Percentiles rank a stretch among this genome's conserved stretches.
Conservation (phyloP, 2,888 invertebrate species). For the Alitta virens region DNA sequence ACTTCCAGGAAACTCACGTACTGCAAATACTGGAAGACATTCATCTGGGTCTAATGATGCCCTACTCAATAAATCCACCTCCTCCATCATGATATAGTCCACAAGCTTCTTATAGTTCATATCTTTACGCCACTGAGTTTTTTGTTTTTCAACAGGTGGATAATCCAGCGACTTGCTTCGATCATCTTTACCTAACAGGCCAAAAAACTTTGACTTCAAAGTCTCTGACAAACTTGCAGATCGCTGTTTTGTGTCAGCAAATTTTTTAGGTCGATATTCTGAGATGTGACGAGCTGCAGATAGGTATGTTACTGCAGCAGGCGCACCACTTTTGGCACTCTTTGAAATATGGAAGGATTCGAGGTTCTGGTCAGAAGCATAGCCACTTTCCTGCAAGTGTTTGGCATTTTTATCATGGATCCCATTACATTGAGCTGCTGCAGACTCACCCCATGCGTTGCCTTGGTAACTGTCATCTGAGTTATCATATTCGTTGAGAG, state of each 20-base stretch:
- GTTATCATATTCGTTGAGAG: too few relatives aligned
- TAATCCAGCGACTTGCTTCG: background rate
- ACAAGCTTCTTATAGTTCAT: conserved; percentile 18
- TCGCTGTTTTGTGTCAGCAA: background rate
- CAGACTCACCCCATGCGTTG: too few relatives aligned
- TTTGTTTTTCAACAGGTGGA: background rate
- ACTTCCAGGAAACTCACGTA: conserved; percentile 27
- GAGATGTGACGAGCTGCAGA: too few relatives aligned
- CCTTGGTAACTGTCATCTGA: too few relatives aligned
- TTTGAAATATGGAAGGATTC: too few relatives aligned
- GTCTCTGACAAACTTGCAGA: background rate
- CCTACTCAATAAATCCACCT: background rate
- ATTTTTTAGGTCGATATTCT: too few relatives aligned
- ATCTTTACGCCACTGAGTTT: conserved; percentile 3
- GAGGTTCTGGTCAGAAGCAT: too few relatives aligned
- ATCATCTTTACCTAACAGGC: background rate
- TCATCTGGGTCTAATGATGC: background rate
- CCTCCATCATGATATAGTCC: conserved; percentile 18
- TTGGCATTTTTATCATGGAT: too few relatives aligned
- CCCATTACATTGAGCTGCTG: too few relatives aligned
- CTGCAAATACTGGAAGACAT: conserved; percentile 18
- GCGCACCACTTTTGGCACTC: too few relatives aligned
- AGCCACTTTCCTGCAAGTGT: too few relatives aligned
- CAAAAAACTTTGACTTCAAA: background rate
- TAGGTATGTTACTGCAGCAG: too few relatives aligned